Evolutionary conservation across 2,113 vertebrate genomes (phyloP).

Genomic region (Notarius quadriscutis): DNA sequence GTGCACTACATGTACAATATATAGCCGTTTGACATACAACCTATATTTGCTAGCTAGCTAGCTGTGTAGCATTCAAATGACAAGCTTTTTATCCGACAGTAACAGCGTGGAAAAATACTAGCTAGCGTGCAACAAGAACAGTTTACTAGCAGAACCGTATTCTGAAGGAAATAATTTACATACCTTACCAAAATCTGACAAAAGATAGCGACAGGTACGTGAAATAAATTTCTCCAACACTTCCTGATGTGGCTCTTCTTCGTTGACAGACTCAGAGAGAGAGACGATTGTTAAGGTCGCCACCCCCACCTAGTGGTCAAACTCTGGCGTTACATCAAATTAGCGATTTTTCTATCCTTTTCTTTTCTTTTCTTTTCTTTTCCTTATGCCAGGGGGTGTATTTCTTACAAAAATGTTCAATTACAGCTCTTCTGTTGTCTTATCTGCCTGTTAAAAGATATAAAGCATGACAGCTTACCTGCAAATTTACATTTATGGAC

Average conservation of each 20-base stretch:
- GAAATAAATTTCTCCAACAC: constrained; percentile 20
- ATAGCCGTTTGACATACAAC: background rate
- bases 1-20: background rate
- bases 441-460: background rate
- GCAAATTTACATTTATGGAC: no score
- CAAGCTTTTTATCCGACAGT: background rate
- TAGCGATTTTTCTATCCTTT: background rate
- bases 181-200: constrained; percentile 10
- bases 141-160: background rate
- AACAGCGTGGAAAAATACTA: background rate
- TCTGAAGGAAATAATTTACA: background rate
- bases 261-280: background rate
- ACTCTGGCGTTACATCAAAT: background rate
- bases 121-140: background rate
- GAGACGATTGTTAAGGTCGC: background rate
- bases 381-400: background rate
- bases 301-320: constrained; percentile 20
- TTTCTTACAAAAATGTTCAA: no score
- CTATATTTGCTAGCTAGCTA: background rate
- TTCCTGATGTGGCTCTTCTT: constrained; percentile 41
- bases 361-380: background rate
- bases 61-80: background rate
- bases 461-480: background rate
- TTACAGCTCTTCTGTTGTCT: background rate
- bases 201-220: background rate